phyloP scores from a whole-genome alignment of 2,888 invertebrate genomes.

The Drosophila prostipennis region DNA sequence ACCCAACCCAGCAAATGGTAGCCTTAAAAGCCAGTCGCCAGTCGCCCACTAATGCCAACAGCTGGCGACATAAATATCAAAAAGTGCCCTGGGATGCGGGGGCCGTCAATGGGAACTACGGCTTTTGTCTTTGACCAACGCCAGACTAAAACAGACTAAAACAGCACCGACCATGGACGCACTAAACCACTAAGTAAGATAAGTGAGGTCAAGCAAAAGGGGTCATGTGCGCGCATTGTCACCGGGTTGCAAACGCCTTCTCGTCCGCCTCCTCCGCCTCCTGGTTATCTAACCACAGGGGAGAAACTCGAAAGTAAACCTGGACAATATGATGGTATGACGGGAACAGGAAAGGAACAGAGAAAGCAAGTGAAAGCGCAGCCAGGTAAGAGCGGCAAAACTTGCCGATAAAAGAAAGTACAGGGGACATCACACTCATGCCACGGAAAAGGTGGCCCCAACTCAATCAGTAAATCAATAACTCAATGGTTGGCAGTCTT shows the following conservation, averaged over 20 bases:
- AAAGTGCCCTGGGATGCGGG: conserved; percentile 29
- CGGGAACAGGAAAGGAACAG: not conserved
- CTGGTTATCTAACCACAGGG: conserved; percentile 32
- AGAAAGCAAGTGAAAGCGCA: conserved; percentile 21
- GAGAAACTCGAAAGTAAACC: conserved; percentile 15
- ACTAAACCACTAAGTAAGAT: conserved; percentile 79
- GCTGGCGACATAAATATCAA: conserved; percentile 76
- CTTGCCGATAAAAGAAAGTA: conserved; percentile 1
- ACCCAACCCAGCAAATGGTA: conserved; percentile 59
- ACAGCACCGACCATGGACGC: conserved; percentile 38
- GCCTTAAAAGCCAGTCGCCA: conserved; percentile 75
- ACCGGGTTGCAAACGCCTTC: conserved; percentile 25
- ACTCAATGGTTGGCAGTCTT: not conserved
- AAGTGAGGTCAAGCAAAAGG: conserved; percentile 81
- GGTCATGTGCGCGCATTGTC: conserved; percentile 76
- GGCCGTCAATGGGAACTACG: conserved; percentile 23
- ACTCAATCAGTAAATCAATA: conserved; percentile 31
- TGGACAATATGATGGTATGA: conserved; percentile 21
- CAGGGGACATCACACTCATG: not conserved
- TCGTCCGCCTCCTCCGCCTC: not conserved
- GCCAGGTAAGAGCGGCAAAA: conserved; percentile 9
- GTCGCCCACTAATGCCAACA: conserved; percentile 76
- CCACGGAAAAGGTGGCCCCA: not conserved
- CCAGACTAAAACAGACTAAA: conserved; percentile 4
- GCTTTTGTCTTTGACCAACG: conserved; percentile 59